These are phyloP conservation scores for Microhierax caerulescens DNA, from an alignment of 2,797 vertebrate species.

Conservation along the genomic window DNA sequence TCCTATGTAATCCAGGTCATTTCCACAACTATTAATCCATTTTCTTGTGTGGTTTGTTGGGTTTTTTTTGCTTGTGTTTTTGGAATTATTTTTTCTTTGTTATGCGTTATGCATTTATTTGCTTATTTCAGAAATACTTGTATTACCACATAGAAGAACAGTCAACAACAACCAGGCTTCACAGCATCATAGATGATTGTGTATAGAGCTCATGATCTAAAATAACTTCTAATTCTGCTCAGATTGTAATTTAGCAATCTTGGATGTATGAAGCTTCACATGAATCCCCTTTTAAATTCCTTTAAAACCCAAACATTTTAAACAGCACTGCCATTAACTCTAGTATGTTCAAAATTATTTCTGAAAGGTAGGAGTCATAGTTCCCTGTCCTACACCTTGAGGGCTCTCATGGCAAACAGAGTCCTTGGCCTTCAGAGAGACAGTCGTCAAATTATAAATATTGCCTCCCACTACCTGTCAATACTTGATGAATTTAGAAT, in stretches of 20 bases:
- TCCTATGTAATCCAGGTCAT: not conserved
- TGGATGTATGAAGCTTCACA: not conserved
- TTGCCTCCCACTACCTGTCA: not conserved
- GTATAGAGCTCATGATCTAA: not conserved
- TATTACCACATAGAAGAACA: not conserved
- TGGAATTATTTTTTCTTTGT: too few species aligned
- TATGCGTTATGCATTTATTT: not conserved
- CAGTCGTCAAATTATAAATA: not conserved
- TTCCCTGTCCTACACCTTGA: not conserved
- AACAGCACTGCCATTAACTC: not conserved
- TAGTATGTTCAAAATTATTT: not conserved
- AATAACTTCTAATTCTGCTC: not conserved
- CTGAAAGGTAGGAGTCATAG: not conserved
- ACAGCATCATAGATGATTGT: not conserved
- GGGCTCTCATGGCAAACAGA: not conserved
- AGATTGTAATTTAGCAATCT: not conserved
- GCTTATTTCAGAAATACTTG: not conserved
- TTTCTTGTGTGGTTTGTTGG: not conserved
- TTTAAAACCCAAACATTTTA: not conserved
- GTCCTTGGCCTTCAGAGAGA: not conserved
- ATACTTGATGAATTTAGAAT: not conserved
- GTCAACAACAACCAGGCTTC: not conserved
- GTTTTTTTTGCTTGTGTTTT: too few species aligned
- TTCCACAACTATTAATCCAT: not conserved
- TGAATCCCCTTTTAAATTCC: not conserved